These are phyloP conservation scores for Haliclystus octoradiatus DNA, from an alignment of 30 jellyfish, hydroid and myxozoan genomes.

Conservation along the genomic window DNA sequence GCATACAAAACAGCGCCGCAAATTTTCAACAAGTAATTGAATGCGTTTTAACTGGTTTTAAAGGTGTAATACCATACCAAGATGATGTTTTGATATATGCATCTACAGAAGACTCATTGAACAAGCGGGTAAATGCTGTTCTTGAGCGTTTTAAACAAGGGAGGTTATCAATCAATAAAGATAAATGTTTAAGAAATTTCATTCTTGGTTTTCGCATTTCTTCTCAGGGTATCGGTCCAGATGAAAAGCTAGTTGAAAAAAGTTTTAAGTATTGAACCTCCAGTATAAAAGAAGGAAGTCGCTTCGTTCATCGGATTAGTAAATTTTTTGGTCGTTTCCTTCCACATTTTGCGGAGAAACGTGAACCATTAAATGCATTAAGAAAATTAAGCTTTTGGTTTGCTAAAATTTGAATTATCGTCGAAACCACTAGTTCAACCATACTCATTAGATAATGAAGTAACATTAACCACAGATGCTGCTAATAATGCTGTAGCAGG, in stretches of 20 bases:
- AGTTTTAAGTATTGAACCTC: slow-evolving; percentile 33
- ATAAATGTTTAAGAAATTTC: slow-evolving; percentile 40
- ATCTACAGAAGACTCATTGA: neutral
- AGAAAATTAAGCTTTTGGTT: neutral
- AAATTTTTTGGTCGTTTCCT: slow-evolving; percentile 10
- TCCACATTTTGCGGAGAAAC: neutral
- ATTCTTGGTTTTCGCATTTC: slow-evolving; percentile 47
- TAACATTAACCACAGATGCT: neutral
- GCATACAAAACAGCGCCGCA: neutral
- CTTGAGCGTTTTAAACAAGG: slow-evolving; percentile 5
- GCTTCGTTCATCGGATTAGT: slow-evolving; percentile 55
- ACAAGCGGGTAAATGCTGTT: neutral
- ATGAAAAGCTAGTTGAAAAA: slow-evolving; percentile 12
- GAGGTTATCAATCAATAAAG: slow-evolving; percentile 18
- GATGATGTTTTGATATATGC: neutral
- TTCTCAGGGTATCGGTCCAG: slow-evolving; percentile 43
- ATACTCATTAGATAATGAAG: neutral
- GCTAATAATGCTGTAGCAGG: neutral
- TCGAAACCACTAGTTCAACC: neutral
- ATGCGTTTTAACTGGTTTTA: neutral
- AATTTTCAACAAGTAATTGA: neutral
- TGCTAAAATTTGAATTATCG: neutral
- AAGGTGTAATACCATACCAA: neutral
- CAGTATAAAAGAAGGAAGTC: slow-evolving; percentile 28
- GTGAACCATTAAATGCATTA: neutral